Conservation (phyloP, 2,113 vertebrate species). For the Oryzias javanicus region DNA sequence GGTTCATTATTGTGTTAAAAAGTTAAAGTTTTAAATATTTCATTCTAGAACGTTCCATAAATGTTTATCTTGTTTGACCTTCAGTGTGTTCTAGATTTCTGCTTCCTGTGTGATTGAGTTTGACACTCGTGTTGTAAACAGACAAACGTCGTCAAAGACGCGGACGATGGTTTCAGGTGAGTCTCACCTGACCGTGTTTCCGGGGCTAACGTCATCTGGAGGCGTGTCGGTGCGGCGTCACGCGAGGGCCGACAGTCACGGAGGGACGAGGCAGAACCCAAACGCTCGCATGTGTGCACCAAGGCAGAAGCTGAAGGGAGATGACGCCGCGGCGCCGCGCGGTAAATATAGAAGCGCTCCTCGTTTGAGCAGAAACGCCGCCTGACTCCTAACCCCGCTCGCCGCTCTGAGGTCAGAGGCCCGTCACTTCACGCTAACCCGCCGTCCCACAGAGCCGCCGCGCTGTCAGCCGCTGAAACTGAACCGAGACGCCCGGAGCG, state of each 20-base stretch:
- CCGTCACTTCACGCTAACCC: slow-evolving; percentile 1
- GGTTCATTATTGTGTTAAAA: no score
- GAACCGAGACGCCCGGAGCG: background rate
- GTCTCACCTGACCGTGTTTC: no score
- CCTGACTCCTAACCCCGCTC: background rate
- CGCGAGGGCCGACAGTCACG: background rate
- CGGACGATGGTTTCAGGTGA: no score
- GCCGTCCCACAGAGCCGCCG: background rate
- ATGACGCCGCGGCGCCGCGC: background rate
- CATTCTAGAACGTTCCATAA: no score
- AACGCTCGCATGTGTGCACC: background rate
- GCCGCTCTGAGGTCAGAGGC: slow-evolving; percentile 8
- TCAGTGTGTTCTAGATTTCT: no score
- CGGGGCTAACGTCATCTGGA: no score
- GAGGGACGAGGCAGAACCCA: background rate
- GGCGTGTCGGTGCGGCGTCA: background rate
- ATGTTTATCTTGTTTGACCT: no score
- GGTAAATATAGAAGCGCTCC: slow-evolving; percentile 3
- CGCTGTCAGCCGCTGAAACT: slow-evolving; percentile 2
- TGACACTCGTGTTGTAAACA: no score
- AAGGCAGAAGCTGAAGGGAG: background rate
- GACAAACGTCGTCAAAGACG: no score
- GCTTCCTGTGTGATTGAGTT: no score
- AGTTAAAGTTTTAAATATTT: no score
- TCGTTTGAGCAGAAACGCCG: background rate